A percentile compares a stretch with the other conserved stretches of the same genome.
phyloP scores from a whole-genome alignment of 2,113 vertebrate genomes.

The Euleptes europaea region DNA sequence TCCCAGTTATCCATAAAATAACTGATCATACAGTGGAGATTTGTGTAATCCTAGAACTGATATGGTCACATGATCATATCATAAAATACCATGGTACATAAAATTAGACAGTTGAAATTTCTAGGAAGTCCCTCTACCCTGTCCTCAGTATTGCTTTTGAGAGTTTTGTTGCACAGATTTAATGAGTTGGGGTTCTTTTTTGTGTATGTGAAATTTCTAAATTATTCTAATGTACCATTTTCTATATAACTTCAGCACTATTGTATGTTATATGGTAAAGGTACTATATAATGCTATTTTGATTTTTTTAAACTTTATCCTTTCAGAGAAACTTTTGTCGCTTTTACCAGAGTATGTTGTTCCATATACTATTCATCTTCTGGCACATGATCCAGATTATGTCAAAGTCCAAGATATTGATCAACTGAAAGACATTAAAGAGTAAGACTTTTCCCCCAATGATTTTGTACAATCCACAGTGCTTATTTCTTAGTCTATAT shows the following conservation, averaged over 20 bases:
- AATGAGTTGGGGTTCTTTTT: no score
- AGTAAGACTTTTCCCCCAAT: constrained; percentile 81
- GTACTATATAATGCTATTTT: constrained; percentile 44
- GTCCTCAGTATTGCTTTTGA: no score
- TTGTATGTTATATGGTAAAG: neutral
- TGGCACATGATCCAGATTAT: constrained; percentile 97
- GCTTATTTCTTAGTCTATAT: neutral
- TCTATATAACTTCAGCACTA: neutral
- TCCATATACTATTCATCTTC: constrained; percentile 96
- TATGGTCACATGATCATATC: no score
- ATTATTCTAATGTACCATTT: neutral
- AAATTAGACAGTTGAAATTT: no score
- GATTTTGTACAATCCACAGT: neutral
- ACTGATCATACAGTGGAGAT: no score
- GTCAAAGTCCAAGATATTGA: constrained; percentile 98
- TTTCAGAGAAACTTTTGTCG: constrained; percentile 93
- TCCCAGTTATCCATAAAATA: no score
- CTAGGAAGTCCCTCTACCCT: no score
- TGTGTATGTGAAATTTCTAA: no score
- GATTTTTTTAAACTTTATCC: constrained; percentile 35
- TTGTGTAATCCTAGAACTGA: no score
- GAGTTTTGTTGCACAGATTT: no score
- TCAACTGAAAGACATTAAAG: constrained; percentile 99
- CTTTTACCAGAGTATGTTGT: constrained; percentile 98
- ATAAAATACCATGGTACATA: no score